Evolutionary conservation across 2,888 invertebrate species (phyloP).

Genomic region (Minunthozetes semirufus): DNA sequence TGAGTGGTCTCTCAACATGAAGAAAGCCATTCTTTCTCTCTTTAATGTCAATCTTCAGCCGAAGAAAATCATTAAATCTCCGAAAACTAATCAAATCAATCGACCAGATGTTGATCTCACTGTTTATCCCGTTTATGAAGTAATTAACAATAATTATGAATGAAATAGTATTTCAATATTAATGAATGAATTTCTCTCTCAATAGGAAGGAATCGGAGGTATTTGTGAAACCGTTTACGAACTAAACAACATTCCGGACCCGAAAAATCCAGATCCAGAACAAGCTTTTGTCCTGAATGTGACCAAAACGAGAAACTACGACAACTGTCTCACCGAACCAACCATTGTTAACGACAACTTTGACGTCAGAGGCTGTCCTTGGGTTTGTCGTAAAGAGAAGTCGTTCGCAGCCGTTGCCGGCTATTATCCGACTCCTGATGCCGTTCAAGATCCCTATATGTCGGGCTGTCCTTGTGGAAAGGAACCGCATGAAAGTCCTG

Average conservation of each 20-base stretch:
- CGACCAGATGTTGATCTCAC: conserved; percentile 5
- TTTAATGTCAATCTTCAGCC: conserved; percentile 47
- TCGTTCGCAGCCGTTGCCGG: conserved; percentile 28
- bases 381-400: conserved; percentile 28
- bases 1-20: conserved; percentile 49
- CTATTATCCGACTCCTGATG: conserved; percentile 38
- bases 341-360: conserved; percentile 42
- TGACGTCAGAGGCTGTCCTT: conserved; percentile 38
- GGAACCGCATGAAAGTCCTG: conserved; percentile 40
- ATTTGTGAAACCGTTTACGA: conserved; percentile 44
- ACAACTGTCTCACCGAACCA: conserved; percentile 44
- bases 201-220: conserved; percentile 41
- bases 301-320: conserved; percentile 43
- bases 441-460: conserved; percentile 28
- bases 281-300: conserved; percentile 42
- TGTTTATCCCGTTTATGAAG: conserved; percentile 35
- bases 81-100: conserved; percentile 3
- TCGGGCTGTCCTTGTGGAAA: conserved; percentile 31
- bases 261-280: conserved; percentile 19
- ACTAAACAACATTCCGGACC: conserved; percentile 39
- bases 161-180: neutral
- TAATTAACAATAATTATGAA: neutral
- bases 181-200: too few species aligned
- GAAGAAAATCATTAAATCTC: conserved; percentile 31
- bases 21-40: conserved; percentile 47